phyloP scores from a whole-genome alignment of 2,888 invertebrate species.

The Chloroclystis v-ata region DNA sequence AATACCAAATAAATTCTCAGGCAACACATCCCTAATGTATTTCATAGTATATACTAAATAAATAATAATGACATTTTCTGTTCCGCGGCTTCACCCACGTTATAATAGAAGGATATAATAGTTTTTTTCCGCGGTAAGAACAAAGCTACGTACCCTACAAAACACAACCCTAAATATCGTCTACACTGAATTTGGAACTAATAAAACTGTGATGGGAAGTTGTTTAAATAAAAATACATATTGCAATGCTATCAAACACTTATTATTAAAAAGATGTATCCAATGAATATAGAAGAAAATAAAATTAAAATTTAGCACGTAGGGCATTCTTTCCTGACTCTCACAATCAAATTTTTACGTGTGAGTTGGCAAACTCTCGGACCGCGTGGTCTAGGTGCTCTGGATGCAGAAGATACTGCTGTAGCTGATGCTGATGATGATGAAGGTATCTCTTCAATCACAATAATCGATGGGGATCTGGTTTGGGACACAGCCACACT shows the following conservation, averaged over 20 bases:
- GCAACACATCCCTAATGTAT: too few relatives aligned
- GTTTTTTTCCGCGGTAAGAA: too few relatives aligned
- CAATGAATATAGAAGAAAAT: slow-evolving; percentile 26
- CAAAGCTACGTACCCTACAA: too few relatives aligned
- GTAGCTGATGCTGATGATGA: slow-evolving; percentile 6
- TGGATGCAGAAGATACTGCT: slow-evolving; percentile 14
- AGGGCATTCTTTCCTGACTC: slow-evolving; percentile 42
- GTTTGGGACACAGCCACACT: too few relatives aligned
- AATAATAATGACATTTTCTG: too few relatives aligned
- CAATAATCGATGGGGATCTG: background rate
- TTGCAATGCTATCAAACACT: background rate
- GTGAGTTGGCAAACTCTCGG: slow-evolving; percentile 49
- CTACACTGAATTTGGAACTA: too few relatives aligned
- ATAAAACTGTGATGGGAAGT: background rate
- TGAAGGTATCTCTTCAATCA: background rate
- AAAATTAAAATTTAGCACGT: slow-evolving; percentile 42
- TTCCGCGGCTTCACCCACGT: too few relatives aligned
- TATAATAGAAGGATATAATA: too few relatives aligned
- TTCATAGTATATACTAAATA: too few relatives aligned
- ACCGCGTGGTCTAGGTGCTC: slow-evolving; percentile 30
- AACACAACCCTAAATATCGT: too few relatives aligned
- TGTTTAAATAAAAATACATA: background rate
- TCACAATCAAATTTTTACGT: slow-evolving; percentile 51
- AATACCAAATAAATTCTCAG: too few relatives aligned
- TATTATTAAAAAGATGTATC: slow-evolving; percentile 49